Percentiles rank a stretch among this genome's conserved stretches.
Evolutionary conservation across 2,797 vertebrate genomes (phyloP).

Genomic region (Tokudaia muenninki): DNA sequence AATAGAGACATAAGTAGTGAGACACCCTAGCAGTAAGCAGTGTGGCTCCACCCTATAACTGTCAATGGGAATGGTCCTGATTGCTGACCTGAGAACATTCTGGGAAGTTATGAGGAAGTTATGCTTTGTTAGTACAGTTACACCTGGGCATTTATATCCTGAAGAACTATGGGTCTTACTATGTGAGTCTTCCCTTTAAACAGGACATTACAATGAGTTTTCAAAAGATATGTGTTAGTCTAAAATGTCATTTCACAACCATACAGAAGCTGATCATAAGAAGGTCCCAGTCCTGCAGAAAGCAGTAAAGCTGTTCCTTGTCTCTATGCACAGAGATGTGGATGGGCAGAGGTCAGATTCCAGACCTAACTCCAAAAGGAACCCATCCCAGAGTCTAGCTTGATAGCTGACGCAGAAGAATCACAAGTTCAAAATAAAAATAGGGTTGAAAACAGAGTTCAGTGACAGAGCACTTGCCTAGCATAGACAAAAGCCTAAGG

Average conservation of each 20-base stretch:
- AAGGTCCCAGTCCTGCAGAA: not conserved
- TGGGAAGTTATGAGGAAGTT: not conserved
- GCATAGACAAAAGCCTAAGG: not conserved
- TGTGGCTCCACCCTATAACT: not conserved
- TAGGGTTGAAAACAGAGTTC: not conserved
- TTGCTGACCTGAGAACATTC: not conserved
- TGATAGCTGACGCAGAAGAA: not conserved
- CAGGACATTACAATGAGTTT: not conserved
- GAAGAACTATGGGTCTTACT: conserved; percentile 3
- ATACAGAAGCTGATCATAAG: conserved; percentile 12
- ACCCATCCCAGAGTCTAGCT: not conserved
- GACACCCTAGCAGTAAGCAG: not conserved
- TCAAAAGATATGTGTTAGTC: not conserved
- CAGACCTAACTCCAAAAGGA: conserved; percentile 3
- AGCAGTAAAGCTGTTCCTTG: not conserved
- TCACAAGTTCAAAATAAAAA: not conserved
- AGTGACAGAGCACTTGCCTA: not conserved
- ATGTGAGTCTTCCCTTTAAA: conserved; percentile 11
- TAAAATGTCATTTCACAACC: conserved; percentile 4
- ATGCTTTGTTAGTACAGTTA: not conserved
- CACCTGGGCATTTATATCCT: not conserved
- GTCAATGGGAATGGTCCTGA: not conserved
- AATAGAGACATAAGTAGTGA: conserved; percentile 68
- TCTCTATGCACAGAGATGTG: not conserved
- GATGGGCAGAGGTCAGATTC: not conserved